Percentiles rank a stretch among this genome's conserved stretches.
Evolutionary conservation across 2,888 invertebrate genomes (phyloP).

Genomic region (Drosophila setosimentum): DNA sequence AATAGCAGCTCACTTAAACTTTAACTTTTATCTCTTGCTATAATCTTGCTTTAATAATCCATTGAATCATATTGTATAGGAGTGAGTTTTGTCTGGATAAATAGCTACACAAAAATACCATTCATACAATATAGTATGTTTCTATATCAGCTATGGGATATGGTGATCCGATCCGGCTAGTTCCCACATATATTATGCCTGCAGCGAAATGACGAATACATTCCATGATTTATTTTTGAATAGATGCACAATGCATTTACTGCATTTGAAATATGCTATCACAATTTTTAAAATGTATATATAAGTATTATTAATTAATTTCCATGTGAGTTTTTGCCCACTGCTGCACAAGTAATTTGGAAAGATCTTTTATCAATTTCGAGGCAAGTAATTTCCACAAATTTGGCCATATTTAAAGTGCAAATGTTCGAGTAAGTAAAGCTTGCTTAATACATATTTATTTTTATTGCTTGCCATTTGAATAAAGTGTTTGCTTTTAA

Average conservation of each 20-base stretch:
- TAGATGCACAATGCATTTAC: background rate
- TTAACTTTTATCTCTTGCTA: background rate
- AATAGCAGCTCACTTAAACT: background rate
- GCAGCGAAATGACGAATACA: too few species aligned
- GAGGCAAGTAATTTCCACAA: background rate
- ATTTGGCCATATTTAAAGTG: background rate
- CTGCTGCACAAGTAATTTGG: background rate
- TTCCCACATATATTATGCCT: too few species aligned
- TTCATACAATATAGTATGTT: too few species aligned
- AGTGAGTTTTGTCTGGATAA: background rate
- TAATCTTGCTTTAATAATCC: too few species aligned
- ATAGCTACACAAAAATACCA: background rate
- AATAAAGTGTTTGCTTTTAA: constrained; percentile 77
- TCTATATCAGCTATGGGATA: background rate
- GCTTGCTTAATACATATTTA: constrained; percentile 61
- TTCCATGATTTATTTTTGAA: background rate
- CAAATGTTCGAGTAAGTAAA: constrained; percentile 27
- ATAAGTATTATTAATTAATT: background rate
- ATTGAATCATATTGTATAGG: background rate
- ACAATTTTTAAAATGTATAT: background rate
- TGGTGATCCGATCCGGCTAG: background rate
- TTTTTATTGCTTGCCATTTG: constrained; percentile 70
- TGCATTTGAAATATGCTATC: background rate
- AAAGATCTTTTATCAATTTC: background rate
- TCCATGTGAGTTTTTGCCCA: background rate